Conservation (phyloP, 2,888 invertebrate species). For the Parnassius mnemosyne region DNA sequence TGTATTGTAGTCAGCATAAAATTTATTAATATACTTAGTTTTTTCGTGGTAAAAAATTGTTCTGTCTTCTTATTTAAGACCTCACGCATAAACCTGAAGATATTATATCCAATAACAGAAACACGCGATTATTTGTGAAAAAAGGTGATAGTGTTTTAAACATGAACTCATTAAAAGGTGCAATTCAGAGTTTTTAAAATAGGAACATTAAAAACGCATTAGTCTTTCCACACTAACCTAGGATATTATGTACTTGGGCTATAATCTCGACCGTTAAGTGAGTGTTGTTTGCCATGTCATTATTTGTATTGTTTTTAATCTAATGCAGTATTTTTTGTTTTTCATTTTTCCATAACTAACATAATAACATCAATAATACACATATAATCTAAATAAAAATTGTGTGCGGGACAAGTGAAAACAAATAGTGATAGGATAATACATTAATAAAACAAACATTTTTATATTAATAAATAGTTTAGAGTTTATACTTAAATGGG, state of each 20-base stretch:
- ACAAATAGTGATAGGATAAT: too few species aligned
- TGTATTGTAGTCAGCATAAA: too few species aligned
- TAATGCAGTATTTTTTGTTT: conserved; percentile 8
- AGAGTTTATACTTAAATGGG: too few species aligned
- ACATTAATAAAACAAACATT: too few species aligned
- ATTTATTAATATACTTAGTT: too few species aligned
- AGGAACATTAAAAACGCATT: conserved; percentile 23
- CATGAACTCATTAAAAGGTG: conserved; percentile 9
- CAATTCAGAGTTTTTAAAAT: conserved; percentile 19
- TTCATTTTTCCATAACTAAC: too few species aligned
- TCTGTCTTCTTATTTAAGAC: too few species aligned
- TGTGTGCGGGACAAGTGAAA: too few species aligned
- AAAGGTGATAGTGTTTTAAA: conserved; percentile 10
- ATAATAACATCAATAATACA: too few species aligned
- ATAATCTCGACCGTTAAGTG: conserved; percentile 21
- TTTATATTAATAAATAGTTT: too few species aligned
- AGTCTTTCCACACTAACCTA: conserved; percentile 21
- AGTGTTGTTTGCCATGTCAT: conserved; percentile 7
- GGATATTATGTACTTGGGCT: conserved; percentile 19
- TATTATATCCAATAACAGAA: not conserved
- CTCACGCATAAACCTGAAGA: not conserved
- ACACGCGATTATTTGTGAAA: conserved; percentile 1
- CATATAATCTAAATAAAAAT: too few species aligned
- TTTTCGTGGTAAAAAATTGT: too few species aligned
- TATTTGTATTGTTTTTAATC: conserved; percentile 19